Conservation (phyloP, 1,140 invertebrate genomes). For the Platorchestia sp. region DNA sequence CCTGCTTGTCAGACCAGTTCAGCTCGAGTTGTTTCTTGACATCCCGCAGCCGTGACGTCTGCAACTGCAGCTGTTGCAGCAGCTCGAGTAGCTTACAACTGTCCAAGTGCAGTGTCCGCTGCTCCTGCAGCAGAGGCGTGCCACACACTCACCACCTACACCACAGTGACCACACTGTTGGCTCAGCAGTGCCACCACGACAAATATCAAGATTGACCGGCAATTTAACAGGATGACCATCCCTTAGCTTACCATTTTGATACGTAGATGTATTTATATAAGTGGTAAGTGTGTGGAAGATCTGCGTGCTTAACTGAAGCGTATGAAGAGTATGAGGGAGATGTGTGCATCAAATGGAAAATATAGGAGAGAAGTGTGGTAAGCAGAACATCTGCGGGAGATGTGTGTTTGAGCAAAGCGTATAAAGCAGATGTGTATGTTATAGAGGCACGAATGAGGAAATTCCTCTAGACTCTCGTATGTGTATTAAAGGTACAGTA, state of each 20-base stretch:
- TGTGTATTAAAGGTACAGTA: too few relatives aligned
- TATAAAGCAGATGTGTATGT: too few relatives aligned
- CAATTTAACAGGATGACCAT: not conserved
- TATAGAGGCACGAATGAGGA: too few relatives aligned
- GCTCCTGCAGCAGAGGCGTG: not conserved
- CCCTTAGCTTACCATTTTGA: too few relatives aligned
- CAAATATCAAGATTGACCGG: not conserved
- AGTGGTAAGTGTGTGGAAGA: not conserved
- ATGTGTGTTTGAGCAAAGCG: too few relatives aligned
- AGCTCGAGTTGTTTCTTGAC: constrained; percentile 64
- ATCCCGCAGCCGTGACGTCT: constrained; percentile 62
- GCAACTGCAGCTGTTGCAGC: constrained; percentile 60
- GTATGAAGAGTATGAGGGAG: not conserved
- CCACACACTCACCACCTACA: not conserved
- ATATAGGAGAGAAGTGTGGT: too few relatives aligned
- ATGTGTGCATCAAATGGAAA: not conserved
- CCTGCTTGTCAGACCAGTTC: constrained; percentile 67
- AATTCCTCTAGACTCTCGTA: too few relatives aligned
- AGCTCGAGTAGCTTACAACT: not conserved
- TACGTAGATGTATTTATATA: too few relatives aligned
- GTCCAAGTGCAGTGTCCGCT: not conserved
- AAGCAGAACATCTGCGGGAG: too few relatives aligned
- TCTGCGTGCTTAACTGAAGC: not conserved
- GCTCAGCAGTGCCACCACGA: not conserved
- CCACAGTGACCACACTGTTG: not conserved